Evolutionary conservation across 2,888 invertebrate species (phyloP), one percentile per base, ranked within the genome.

Genomic region (Tetragnatha montana): DNA sequence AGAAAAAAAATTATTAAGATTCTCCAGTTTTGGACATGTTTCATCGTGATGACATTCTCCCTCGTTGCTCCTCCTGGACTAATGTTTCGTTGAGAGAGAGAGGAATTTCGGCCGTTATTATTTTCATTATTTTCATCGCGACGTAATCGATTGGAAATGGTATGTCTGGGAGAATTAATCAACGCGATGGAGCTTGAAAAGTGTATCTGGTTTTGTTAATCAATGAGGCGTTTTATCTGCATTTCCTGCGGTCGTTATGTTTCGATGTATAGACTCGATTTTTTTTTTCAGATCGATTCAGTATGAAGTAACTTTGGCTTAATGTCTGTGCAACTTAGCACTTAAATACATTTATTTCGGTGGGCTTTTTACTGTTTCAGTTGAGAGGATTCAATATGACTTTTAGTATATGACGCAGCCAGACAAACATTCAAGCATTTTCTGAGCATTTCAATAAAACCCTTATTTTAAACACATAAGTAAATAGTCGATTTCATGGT

Each of bases 1-100:
- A 47, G n/a, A 75, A 75, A 68, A 78, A 35, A 51, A n/a, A 82
- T 51, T 21, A 82, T 60, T 60, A 86, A 74, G 80, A 80, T 79
- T 80, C 80, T 8, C n/a, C 69, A 51, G 75, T 69, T 69, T 70
- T 21, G 49, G 51, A 71, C 60, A 80, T 80, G 17, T 82, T 51
- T 51, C 75, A 49, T 76, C 17, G 60, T 60, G 60, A 60, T 60
- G 60, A 60, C 60, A 10, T 60, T 60, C 60, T 60, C 17, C 14
- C 60, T 60, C 60, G 14, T 60, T 60, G 51, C n/a, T n/a, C 14
- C 75, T 21, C 21, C 3, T 19, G 19, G 21, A 51, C 51, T 60
- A 51, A 50, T 60, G 78, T 19, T 51, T 49, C 51, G 50, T 79
- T 76, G 17, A 47, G n/a, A 35, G 35, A n/a, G 8, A n/a, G n/a